Percentiles rank a stretch among this genome's conserved stretches.
phyloP scores from a whole-genome alignment of 2,888 invertebrate species.

The Smittia aterrima region DNA sequence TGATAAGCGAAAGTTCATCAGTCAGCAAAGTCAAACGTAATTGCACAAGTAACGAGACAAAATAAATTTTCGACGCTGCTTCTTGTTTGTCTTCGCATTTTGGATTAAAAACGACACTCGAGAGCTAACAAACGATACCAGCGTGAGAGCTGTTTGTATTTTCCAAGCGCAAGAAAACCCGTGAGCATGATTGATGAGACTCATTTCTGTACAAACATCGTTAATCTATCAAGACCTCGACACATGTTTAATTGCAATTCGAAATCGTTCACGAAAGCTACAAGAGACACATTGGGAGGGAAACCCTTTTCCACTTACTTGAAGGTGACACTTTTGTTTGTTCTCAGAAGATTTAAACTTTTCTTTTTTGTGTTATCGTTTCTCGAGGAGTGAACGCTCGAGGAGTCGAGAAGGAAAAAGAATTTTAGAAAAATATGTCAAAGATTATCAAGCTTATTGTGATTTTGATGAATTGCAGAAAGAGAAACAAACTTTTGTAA shows the following conservation, averaged over 20 bases:
- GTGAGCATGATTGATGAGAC: constrained; percentile 32
- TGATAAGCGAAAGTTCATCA: neutral
- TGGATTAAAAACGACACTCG: no score
- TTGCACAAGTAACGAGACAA: neutral
- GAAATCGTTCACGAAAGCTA: neutral
- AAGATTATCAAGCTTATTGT: no score
- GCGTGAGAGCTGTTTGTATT: neutral
- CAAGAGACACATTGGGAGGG: no score
- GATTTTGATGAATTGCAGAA: no score
- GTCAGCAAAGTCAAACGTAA: constrained; percentile 2
- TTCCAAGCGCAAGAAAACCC: neutral
- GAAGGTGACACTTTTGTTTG: neutral
- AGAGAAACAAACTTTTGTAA: no score
- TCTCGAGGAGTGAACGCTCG: no score
- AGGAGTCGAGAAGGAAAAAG: no score
- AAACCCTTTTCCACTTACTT: neutral
- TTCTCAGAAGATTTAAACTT: neutral
- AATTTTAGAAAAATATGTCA: no score
- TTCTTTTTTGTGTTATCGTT: no score
- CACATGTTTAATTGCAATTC: constrained; percentile 34
- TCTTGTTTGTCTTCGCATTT: no score
- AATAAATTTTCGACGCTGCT: no score
- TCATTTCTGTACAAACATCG: constrained; percentile 13
- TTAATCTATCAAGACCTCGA: constrained; percentile 37
- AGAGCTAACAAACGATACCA: no score